Conservation (phyloP, 2,888 invertebrate species). For the Metacarcinus magister region DNA sequence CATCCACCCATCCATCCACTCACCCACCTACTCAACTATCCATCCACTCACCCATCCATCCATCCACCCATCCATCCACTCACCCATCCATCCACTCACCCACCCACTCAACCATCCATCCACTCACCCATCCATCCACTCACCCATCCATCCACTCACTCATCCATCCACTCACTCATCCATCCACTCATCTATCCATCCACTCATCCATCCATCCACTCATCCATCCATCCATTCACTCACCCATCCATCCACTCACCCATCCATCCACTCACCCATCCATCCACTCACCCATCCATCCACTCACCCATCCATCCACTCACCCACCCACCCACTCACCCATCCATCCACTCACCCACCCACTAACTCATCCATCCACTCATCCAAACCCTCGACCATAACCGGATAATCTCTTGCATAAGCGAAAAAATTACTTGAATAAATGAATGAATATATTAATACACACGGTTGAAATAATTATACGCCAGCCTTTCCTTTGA, state of each 20-base stretch:
- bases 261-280: not conserved
- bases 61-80: not conserved
- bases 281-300: not conserved
- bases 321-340: not conserved
- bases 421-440: conserved; percentile 21
- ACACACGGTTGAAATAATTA: not conserved
- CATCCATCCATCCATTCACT: no score
- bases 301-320: not conserved
- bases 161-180: not conserved
- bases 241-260: not conserved
- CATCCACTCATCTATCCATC: not conserved
- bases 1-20: not conserved
- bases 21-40: no score
- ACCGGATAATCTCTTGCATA: conserved; percentile 11
- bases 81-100: no score
- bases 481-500: not conserved
- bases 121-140: not conserved
- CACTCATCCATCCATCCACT: not conserved
- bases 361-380: not conserved
- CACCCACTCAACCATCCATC: not conserved
- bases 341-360: no score
- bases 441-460: not conserved
- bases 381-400: not conserved
- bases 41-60: not conserved
- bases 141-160: not conserved